phyloP scores from a whole-genome alignment of 2,113 vertebrate genomes.

The Corythoichthys intestinalis region DNA sequence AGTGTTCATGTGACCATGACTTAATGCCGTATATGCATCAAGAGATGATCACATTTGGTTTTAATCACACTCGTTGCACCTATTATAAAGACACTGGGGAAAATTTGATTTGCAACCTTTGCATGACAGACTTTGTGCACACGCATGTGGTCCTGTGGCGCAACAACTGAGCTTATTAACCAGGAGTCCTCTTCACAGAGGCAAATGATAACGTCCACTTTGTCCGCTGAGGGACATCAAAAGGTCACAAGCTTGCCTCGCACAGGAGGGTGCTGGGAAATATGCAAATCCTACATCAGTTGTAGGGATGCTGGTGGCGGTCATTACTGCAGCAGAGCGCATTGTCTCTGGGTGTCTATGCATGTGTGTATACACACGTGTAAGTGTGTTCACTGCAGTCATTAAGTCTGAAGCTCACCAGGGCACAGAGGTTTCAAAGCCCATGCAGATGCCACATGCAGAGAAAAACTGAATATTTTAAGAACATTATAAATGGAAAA shows the following conservation, averaged over 20 bases:
- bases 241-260: constrained; percentile 58
- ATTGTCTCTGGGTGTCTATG: constrained; percentile 20
- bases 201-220: constrained; percentile 11
- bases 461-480: constrained; percentile 60
- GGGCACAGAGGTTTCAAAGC: constrained; percentile 59
- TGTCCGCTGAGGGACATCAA: constrained; percentile 56
- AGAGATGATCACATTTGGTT: neutral
- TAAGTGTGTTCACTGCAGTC: constrained; percentile 35
- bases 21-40: neutral
- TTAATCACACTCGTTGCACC: constrained; percentile 15
- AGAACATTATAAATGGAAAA: constrained; percentile 47
- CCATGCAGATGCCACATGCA: constrained; percentile 43
- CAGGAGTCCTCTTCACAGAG: constrained; percentile 5
- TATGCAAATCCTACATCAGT: constrained; percentile 65
- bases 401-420: constrained; percentile 54
- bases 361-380: constrained; percentile 2
- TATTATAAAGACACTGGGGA: constrained; percentile 13
- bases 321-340: constrained; percentile 57
- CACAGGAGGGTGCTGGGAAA: constrained; percentile 57
- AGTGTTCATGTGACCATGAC: neutral
- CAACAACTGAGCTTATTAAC: constrained; percentile 23
- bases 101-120: constrained; percentile 11
- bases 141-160: constrained; percentile 11
- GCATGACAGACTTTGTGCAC: constrained; percentile 3
- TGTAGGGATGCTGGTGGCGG: constrained; percentile 64